Percentiles rank a stretch among this genome's conserved stretches.
phyloP scores from a whole-genome alignment of 2,797 vertebrate species.

The Podarcis siculus region DNA sequence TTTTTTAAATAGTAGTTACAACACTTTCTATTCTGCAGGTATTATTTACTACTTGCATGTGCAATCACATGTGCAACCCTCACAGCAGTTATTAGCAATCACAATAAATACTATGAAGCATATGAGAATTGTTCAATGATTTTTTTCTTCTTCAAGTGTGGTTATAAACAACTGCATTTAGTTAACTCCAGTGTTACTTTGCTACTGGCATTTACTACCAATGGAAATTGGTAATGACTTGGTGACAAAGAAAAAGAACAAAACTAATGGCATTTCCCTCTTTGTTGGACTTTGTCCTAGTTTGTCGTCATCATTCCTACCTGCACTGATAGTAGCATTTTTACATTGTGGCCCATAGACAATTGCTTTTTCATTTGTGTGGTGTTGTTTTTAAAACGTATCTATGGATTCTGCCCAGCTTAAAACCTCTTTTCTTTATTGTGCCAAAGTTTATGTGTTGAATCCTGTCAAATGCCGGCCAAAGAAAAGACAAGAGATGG shows the following conservation, averaged over 20 bases:
- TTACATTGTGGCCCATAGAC: neutral
- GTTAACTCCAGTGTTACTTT: neutral
- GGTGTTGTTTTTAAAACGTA: neutral
- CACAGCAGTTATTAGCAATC: neutral
- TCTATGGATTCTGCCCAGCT: neutral
- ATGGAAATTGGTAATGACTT: neutral
- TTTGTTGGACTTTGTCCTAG: neutral
- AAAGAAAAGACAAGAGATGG: neutral
- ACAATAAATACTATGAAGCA: neutral
- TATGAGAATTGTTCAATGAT: neutral
- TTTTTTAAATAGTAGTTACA: neutral
- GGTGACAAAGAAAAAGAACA: neutral
- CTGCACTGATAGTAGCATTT: neutral
- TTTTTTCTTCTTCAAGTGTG: neutral
- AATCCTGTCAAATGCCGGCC: neutral
- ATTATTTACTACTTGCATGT: neutral
- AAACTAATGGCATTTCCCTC: neutral
- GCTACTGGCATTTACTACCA: neutral
- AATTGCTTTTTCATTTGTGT: neutral
- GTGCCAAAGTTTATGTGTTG: neutral
- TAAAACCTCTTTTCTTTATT: neutral
- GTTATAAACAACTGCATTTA: neutral
- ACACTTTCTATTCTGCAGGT: constrained; percentile 5
- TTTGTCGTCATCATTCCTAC: neutral
- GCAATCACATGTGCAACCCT: neutral